These are phyloP conservation scores for Phlogophora meticulosa DNA, from an alignment of 2,888 invertebrate genomes.

Conservation along the genomic window DNA sequence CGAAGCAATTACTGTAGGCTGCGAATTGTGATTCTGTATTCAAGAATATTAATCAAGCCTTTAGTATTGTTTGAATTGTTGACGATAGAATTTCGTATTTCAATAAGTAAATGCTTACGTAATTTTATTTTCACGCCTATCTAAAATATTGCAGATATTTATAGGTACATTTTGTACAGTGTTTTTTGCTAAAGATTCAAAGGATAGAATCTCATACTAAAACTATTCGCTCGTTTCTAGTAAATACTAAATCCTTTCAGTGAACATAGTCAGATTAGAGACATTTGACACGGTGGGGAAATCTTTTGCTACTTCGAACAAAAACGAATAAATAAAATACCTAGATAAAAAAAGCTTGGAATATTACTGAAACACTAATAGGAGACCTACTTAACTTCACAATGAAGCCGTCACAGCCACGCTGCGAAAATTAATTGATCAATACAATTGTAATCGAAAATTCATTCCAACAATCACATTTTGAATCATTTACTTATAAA, in stretches of 20 bases:
- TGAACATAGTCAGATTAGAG: too few species aligned
- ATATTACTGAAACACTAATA: background rate
- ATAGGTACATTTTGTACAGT: too few species aligned
- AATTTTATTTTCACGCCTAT: background rate
- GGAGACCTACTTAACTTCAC: background rate
- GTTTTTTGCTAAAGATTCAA: too few species aligned
- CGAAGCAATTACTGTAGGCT: constrained; percentile 45
- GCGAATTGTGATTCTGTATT: constrained; percentile 39
- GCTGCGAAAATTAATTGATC: constrained; percentile 43
- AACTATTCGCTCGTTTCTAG: too few species aligned
- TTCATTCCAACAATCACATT: constrained; percentile 23
- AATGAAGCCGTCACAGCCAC: constrained; percentile 22
- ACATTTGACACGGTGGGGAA: too few species aligned
- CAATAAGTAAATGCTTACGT: background rate
- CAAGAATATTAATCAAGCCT: constrained; percentile 38
- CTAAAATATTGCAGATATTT: background rate
- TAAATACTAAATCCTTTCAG: background rate
- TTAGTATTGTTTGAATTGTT: constrained; percentile 28
- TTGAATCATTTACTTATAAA: constrained; percentile 34
- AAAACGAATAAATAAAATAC: background rate
- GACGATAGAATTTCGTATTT: constrained; percentile 18
- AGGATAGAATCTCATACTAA: too few species aligned
- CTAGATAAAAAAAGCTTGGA: background rate
- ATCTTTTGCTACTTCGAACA: too few species aligned
- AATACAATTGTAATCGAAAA: constrained; percentile 35